A percentile compares a stretch with the other conserved stretches of the same genome.
phyloP scores from a whole-genome alignment of 2,113 vertebrate species.

The Grus americana region DNA sequence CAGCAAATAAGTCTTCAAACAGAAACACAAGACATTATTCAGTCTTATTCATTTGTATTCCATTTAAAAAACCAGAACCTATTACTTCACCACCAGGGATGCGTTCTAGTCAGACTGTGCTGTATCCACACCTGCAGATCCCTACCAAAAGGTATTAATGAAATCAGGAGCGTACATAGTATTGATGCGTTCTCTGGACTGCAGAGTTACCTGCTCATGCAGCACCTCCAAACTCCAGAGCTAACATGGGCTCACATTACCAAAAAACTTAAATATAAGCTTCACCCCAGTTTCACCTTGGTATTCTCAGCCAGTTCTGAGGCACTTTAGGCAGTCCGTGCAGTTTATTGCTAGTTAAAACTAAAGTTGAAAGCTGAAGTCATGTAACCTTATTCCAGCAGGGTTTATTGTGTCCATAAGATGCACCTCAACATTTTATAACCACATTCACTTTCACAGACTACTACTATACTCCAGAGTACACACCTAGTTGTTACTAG shows the following conservation, averaged over 20 bases:
- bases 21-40: neutral
- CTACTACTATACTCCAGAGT: neutral
- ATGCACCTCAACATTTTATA: neutral
- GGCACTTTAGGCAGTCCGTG: neutral
- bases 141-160: neutral
- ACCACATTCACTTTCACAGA: neutral
- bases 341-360: neutral
- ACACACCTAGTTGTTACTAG: neutral
- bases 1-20: neutral
- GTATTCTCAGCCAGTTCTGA: neutral
- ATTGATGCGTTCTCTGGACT: neutral
- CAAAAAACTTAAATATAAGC: neutral
- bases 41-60: neutral
- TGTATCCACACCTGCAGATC: neutral
- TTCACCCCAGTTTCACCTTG: neutral
- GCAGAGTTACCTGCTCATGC: neutral
- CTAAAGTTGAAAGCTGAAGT: neutral
- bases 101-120: neutral
- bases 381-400: neutral
- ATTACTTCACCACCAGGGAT: neutral
- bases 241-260: neutral
- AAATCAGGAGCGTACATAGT: neutral
- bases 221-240: neutral
- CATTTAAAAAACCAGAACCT: neutral
- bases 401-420: neutral